These are phyloP conservation scores for Panurus biarmicus DNA, from an alignment of 2,113 vertebrate species.

Conservation along the genomic window DNA sequence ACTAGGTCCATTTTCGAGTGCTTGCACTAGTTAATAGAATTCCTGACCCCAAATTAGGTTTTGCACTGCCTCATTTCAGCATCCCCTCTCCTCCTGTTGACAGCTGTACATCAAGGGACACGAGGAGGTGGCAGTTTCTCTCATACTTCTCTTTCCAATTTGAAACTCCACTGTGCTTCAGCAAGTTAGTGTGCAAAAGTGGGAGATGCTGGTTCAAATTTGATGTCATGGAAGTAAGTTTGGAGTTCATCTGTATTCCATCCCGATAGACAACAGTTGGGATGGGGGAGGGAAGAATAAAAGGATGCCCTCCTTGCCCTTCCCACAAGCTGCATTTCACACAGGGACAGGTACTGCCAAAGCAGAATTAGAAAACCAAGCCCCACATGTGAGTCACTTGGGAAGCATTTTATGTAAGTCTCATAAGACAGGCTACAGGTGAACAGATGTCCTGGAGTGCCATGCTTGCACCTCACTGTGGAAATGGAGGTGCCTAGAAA, in stretches of 20 bases:
- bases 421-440: not conserved
- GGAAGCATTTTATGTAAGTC: not conserved
- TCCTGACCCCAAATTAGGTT: not conserved
- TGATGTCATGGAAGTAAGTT: not conserved
- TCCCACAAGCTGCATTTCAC: not conserved
- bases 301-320: not conserved
- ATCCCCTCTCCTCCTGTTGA: not conserved
- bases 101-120: not conserved
- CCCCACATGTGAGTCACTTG: not conserved
- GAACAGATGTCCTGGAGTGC: not conserved
- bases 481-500: not conserved
- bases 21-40: not conserved
- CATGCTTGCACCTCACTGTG: not conserved
- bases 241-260: not conserved
- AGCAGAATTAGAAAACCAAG: not conserved
- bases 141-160: not conserved
- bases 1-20: not conserved
- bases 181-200: not conserved
- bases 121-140: not conserved
- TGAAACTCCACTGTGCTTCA: not conserved
- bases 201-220: not conserved
- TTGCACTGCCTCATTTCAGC: not conserved
- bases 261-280: not conserved
- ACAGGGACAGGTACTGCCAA: not conserved
- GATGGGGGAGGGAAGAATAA: not conserved